Percentiles rank a stretch among this genome's conserved stretches.
Conservation (phyloP, 1,140 invertebrate species). For the Apis florea region DNA sequence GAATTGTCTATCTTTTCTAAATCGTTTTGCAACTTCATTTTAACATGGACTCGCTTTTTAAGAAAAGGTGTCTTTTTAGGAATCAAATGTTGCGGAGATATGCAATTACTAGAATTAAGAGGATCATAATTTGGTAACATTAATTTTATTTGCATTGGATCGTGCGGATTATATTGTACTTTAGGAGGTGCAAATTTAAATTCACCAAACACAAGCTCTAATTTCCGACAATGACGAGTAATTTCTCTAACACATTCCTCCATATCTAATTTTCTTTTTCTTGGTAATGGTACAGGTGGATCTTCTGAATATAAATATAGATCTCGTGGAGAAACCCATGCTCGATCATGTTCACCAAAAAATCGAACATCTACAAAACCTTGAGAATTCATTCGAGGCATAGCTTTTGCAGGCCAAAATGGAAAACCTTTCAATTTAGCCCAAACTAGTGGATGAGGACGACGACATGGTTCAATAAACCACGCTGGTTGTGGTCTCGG, state of each 20-base stretch:
- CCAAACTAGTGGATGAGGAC: conserved; percentile 94
- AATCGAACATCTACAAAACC: conserved; percentile 93
- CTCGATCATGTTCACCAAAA: conserved; percentile 96
- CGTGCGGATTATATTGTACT: conserved; percentile 86
- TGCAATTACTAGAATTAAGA: conserved; percentile 37
- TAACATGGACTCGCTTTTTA: conserved; percentile 31
- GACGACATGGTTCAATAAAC: conserved; percentile 94
- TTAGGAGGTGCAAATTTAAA: conserved; percentile 90
- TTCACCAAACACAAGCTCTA: conserved; percentile 83
- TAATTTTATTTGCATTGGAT: conserved; percentile 85
- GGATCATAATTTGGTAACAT: conserved; percentile 84
- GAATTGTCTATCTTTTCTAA: conserved; percentile 3
- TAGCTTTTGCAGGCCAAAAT: conserved; percentile 96
- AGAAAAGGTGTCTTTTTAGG: conserved; percentile 38
- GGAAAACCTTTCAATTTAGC: conserved; percentile 97
- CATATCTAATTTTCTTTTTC: conserved; percentile 84
- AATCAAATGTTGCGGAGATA: not conserved
- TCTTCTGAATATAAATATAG: conserved; percentile 90
- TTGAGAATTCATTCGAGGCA: conserved; percentile 86
- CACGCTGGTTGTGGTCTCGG: conserved; percentile 90
- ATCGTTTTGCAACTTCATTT: conserved; percentile 22
- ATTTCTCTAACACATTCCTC: conserved; percentile 83
- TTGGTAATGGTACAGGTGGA: conserved; percentile 82
- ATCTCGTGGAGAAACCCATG: conserved; percentile 92
- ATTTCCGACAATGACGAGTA: conserved; percentile 73